Evolutionary conservation across 2,113 vertebrate genomes (phyloP), one percentile per base, ranked within the genome.

Genomic region (Ictalurus furcatus): DNA sequence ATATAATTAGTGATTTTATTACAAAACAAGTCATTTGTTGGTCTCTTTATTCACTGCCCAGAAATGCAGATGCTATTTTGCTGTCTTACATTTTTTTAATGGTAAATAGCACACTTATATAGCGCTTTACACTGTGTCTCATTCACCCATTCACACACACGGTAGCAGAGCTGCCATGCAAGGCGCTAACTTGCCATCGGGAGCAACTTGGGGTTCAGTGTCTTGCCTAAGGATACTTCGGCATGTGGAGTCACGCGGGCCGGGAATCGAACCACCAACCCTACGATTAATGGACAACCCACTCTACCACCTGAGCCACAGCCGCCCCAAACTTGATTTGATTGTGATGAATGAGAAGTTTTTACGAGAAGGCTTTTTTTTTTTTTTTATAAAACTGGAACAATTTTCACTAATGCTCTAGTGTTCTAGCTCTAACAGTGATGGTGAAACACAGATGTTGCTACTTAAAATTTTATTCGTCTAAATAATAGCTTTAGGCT

Each of bases 401-500:
- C 40, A 78, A 44, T 76, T 11, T 12, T n/a, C 67, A 63, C 7
- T 2, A 28, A 65, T 28, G 17, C 34, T 19, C 30, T 73, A 73
- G 71, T 21, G 34, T 21, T 78, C 44, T 13, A 52, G 74, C 44
- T 48, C 23, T 13, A 48, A 25, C 2, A 12, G 74, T 78, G 1
- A 28, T 28, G 23, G 5, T 28, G 11, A 28, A 48, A 52, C 5
- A n/a, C 78, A 80, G 2, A 54, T 54, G 78, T 80, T 54, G 48
- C 78, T 54, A 76, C 19, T 76, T 76, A 76, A 44, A 44, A 76
- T 76, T 44, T 76, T 0, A 80, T 80, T 80, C 30, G 54, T 80
- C 44, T 6, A n/a, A 80, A 54, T 80, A 54, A 80, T n/a, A n/a
- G 78, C 74, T 78, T 78, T 78, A 44, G 28, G 78, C 48, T 80